Conservation (phyloP, 2,797 vertebrate genomes). For the Pseudotriccus pelzelni region DNA sequence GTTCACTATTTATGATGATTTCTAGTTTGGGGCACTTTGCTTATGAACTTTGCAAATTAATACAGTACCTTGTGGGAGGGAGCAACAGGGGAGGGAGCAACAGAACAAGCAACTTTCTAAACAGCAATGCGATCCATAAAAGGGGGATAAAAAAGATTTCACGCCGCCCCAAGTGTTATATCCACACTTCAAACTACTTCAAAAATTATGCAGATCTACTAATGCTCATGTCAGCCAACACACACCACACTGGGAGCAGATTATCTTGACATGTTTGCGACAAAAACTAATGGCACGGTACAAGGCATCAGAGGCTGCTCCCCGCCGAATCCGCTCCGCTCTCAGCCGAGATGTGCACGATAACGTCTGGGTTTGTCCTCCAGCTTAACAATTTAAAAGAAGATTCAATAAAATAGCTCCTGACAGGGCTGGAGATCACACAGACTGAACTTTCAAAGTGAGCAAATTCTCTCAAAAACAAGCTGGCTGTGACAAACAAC, state of each 20-base stretch:
- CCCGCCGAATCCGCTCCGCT: not conserved
- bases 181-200: conserved; percentile 1
- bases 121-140: not conserved
- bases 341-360: not conserved
- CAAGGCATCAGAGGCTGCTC: conserved; percentile 36
- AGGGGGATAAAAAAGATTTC: not conserved
- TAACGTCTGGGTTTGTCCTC: conserved; percentile 48
- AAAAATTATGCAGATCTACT: conserved; percentile 26
- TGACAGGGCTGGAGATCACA: conserved; percentile 64
- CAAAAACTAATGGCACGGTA: conserved; percentile 13
- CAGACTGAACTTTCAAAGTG: conserved; percentile 63
- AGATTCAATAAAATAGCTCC: conserved; percentile 50
- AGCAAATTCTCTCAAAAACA: conserved; percentile 38
- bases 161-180: not conserved
- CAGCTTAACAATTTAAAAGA: conserved; percentile 58
- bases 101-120: not conserved
- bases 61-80: not conserved
- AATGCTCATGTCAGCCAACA: conserved; percentile 23
- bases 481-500: conserved; percentile 59
- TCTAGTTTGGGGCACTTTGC: not conserved
- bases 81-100: not conserved
- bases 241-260: conserved; percentile 14
- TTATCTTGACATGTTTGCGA: not conserved
- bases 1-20: not conserved
- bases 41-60: not conserved